Evolutionary conservation across 2,113 vertebrate genomes (phyloP), one percentile per base, ranked within the genome.

Genomic region (Pelecanoides urinatrix): DNA sequence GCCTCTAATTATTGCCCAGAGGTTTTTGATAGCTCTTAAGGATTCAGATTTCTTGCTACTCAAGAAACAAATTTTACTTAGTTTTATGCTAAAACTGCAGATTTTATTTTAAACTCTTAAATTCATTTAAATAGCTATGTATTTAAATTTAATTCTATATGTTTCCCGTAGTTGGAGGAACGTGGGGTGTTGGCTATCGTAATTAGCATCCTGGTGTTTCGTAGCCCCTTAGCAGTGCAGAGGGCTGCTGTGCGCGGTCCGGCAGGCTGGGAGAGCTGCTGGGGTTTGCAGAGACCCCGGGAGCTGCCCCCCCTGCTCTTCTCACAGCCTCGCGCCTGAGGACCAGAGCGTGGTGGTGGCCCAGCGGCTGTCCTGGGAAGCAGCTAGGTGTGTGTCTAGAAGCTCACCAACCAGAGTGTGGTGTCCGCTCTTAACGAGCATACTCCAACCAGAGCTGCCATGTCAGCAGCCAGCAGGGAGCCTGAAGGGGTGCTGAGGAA

Each of bases 361-460:
- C 29, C 56, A 29, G 65, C 1, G 0, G 40, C 40, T 55, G 15
- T 27, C 47, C 34, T 40, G 65, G 65, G 34, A 53, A 62, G 40
- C 65, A 32, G 38, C 17, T 5, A 10, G 5, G 7, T 2, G 0
- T 0, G 1, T 26, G 17, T 47, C 25, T 44, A 36, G 40, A 36
- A 79, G 29, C 74, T 79, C 52, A 56, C 34, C 23, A 14, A 4
- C 30, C 16, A 14, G 11, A 2, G 3, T 19, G 36, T 27, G 45
- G 32, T 25, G 67, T 9, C 49, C 8, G 30, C 55, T 62, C 38
- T 73, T 34, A 26, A 62, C 21, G 21, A n/a, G 29, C 1, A 1
- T 27, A 2, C 68, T 55, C 34, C 47, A 16, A 11, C 47, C 38
- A 32, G 30, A 36, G n/a, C 45, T 29, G 30, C 61, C 7, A 0